Percentiles rank a stretch among this genome's conserved stretches.
These are phyloP conservation scores for Patiria pectinifera DNA, from an alignment of 53 echinoderm and acorn worm species.

Conservation along the genomic window DNA sequence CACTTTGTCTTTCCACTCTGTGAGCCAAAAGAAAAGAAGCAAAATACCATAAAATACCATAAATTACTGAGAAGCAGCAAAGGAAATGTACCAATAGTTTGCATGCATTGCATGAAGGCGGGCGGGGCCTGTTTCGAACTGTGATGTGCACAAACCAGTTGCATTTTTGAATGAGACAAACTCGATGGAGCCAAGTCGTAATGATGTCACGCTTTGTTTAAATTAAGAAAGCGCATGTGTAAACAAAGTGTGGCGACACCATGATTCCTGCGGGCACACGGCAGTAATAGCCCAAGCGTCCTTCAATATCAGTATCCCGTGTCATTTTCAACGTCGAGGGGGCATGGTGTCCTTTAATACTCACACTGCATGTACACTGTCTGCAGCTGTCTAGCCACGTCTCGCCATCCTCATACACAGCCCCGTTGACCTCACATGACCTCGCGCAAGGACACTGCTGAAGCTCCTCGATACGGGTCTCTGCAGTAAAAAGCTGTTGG, in stretches of 20 bases:
- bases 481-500: slow-evolving; percentile 66
- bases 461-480: slow-evolving; percentile 73
- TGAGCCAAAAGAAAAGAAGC: background rate
- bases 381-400: slow-evolving; percentile 82
- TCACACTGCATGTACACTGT: slow-evolving; percentile 81
- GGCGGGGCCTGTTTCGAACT: too few species aligned
- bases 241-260: too few species aligned
- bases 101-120: too few species aligned
- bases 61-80: background rate
- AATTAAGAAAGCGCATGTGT: too few species aligned
- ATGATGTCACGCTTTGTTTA: too few species aligned
- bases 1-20: slow-evolving; percentile 80
- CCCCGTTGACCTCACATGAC: slow-evolving; percentile 77
- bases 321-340: background rate
- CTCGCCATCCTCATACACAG: slow-evolving; percentile 56
- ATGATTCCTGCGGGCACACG: too few species aligned
- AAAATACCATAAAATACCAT: background rate
- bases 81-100: background rate
- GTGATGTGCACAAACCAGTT: too few species aligned
- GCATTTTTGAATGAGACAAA: too few species aligned
- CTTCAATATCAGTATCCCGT: too few species aligned
- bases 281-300: background rate
- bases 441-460: slow-evolving; percentile 80
- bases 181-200: too few species aligned
- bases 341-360: slow-evolving; percentile 1